Evolutionary conservation across 2,888 invertebrate species (phyloP).

Genomic region (Allophyes oxyacanthae): DNA sequence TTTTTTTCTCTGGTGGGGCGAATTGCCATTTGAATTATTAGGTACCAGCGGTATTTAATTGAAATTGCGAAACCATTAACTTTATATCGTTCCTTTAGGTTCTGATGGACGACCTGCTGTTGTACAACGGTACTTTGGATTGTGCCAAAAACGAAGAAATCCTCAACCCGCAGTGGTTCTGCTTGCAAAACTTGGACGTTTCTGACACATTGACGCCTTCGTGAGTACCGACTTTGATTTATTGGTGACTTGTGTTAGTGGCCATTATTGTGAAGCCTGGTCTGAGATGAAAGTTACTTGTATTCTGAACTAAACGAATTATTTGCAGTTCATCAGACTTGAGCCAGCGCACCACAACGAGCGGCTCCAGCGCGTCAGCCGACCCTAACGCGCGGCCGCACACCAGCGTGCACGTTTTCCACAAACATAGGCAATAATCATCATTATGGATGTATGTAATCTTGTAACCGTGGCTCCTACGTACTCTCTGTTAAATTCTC

Average conservation of each 20-base stretch:
- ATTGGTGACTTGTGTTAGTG: too few species aligned
- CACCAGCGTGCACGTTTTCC: constrained; percentile 76
- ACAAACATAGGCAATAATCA: constrained; percentile 52
- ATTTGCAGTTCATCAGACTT: constrained; percentile 71
- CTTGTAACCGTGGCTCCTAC: background rate
- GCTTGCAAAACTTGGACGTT: constrained; percentile 75
- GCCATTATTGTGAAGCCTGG: too few species aligned
- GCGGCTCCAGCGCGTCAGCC: constrained; percentile 77
- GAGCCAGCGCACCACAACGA: constrained; percentile 77
- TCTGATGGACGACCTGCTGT: constrained; percentile 93
- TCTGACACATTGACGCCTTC: constrained; percentile 73
- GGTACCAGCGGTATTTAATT: too few species aligned
- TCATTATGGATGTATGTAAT: background rate
- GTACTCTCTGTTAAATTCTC: constrained; percentile 18
- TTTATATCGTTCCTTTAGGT: constrained; percentile 90
- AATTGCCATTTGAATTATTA: too few species aligned
- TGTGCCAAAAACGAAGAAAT: constrained; percentile 76
- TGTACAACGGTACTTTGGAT: constrained; percentile 93
- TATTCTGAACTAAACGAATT: too few species aligned
- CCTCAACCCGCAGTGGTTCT: constrained; percentile 78
- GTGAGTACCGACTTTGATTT: constrained; percentile 56
- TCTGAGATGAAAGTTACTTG: too few species aligned
- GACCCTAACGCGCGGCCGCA: constrained; percentile 85
- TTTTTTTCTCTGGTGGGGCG: too few species aligned
- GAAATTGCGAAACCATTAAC: too few species aligned